phyloP scores from a whole-genome alignment of 1,140 invertebrate species.

The Tetraneura akinire region DNA sequence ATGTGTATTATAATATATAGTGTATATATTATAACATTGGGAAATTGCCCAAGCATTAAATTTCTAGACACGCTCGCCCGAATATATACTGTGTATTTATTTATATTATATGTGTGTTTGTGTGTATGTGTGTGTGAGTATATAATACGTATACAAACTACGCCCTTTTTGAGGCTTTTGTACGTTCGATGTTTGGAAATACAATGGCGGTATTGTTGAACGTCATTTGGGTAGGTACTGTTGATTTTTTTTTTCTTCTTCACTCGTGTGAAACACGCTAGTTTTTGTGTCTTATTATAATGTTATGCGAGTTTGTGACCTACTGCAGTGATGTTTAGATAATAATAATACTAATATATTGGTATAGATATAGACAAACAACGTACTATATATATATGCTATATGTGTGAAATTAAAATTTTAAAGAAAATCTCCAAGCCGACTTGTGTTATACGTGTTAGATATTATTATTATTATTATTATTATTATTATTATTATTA shows the following conservation, averaged over 20 bases:
- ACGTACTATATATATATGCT: not conserved
- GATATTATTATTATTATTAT: too few species aligned
- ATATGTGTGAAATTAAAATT: conserved; percentile 11
- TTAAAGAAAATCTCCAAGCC: conserved; percentile 7
- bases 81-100: too few species aligned
- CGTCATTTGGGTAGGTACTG: conserved; percentile 17
- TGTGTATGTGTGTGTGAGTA: too few species aligned
- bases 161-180: conserved; percentile 43
- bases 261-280: not conserved
- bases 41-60: not conserved
- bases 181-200: conserved; percentile 4
- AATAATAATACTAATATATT: too few species aligned
- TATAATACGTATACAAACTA: not conserved
- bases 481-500: too few species aligned
- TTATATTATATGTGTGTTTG: too few species aligned
- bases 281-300: conserved; percentile 29
- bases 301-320: conserved; percentile 37
- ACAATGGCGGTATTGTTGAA: conserved; percentile 43
- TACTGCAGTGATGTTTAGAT: conserved; percentile 14
- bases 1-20: too few species aligned
- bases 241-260: conserved; percentile 10
- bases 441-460: not conserved
- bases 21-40: too few species aligned
- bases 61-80: conserved; percentile 38
- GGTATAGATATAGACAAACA: conserved; percentile 18